Percentiles rank a stretch among this genome's conserved stretches.
These are phyloP conservation scores for Pseudomyrmex cubaensis DNA, from an alignment of 1,140 invertebrate genomes.

Conservation along the genomic window DNA sequence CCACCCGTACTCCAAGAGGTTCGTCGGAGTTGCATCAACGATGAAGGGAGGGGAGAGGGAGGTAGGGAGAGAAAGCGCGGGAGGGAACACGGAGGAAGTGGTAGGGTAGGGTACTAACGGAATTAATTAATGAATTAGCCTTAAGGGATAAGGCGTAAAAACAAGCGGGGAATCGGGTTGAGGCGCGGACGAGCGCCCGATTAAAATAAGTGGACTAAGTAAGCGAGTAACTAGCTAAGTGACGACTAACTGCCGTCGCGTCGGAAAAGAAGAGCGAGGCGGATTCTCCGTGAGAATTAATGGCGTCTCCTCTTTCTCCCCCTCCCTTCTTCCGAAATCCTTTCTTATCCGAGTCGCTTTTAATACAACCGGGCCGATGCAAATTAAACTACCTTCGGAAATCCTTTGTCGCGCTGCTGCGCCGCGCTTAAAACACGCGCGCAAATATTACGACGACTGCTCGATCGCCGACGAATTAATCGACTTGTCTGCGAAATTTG, in stretches of 20 bases:
- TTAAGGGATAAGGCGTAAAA: slow-evolving; percentile 84
- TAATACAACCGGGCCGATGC: slow-evolving; percentile 69
- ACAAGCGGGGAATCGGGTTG: slow-evolving; percentile 82
- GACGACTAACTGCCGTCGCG: slow-evolving; percentile 71
- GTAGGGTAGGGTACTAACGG: slow-evolving; percentile 77
- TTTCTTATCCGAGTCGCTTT: slow-evolving; percentile 63
- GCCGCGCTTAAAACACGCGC: slow-evolving; percentile 27
- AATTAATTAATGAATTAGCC: slow-evolving; percentile 86
- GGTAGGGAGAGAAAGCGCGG: slow-evolving; percentile 21
- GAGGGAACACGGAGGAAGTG: slow-evolving; percentile 25
- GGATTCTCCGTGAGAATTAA: slow-evolving; percentile 75
- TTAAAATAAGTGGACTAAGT: slow-evolving; percentile 85
- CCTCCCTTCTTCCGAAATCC: slow-evolving; percentile 52
- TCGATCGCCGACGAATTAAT: slow-evolving; percentile 28
- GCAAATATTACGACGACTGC: slow-evolving; percentile 37
- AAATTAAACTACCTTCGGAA: slow-evolving; percentile 72
- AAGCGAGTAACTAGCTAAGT: slow-evolving; percentile 82
- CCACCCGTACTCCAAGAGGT: slow-evolving; percentile 70
- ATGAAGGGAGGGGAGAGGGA: slow-evolving; percentile 32
- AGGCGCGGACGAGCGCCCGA: slow-evolving; percentile 76
- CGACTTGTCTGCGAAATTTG: background rate
- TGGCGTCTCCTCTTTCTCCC: slow-evolving; percentile 40
- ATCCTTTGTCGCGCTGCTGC: slow-evolving; percentile 53
- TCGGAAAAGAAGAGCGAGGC: slow-evolving; percentile 51
- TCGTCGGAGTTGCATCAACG: slow-evolving; percentile 68